Base-by-base conservation (phyloP, 2,797 vertebrate genomes). In the Fistularia commersonii region DNA sequence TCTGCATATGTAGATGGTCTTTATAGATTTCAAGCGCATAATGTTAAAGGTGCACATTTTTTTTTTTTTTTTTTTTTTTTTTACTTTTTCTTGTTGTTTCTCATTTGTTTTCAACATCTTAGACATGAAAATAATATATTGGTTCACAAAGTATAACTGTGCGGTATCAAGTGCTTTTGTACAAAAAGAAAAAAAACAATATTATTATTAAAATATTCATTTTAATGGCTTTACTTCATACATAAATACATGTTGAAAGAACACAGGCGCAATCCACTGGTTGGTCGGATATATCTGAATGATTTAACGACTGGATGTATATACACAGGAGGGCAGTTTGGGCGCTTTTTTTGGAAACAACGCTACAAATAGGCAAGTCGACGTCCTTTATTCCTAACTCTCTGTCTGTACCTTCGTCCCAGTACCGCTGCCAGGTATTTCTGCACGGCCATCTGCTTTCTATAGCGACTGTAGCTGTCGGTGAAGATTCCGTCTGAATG, bases 211-310 rank as follows among this genome's bases (percentile, higher is more conserved):
- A 99, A 99, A 99, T 99, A 98, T 94, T 94, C 92, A 98, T 98
- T 99, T 92, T 98, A 98, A 98, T 99, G 94, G 95, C 96, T 99
- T 98, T 93, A 99, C 97, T 97, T 98, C 93, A 97, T 99, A 99
- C 96, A 98, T 98, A 98, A 97, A 97, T 97, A 98, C 95, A 99
- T 93, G 94, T 98, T 95, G 94, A 91, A 94, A 91, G 92, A 95
- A 97, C 93, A 97, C 92, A 95, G 90, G 95, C 93, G 94, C 90
- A 86, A 94, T 91, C 84, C 89, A 91, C 88, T 93, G 94, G 94
- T 93, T 93, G 90, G 91, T 95, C 91, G 91, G 92, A 92, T 93
- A 93, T 90, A 93, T 95, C 92, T 92, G 93, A 92, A 95, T 91
- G 86, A 94, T 79, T 89, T 87, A 87, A 86, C 74, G 78, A 85